phyloP scores from a whole-genome alignment of 2,888 invertebrate genomes.

The Chrysomela aeneicollis region DNA sequence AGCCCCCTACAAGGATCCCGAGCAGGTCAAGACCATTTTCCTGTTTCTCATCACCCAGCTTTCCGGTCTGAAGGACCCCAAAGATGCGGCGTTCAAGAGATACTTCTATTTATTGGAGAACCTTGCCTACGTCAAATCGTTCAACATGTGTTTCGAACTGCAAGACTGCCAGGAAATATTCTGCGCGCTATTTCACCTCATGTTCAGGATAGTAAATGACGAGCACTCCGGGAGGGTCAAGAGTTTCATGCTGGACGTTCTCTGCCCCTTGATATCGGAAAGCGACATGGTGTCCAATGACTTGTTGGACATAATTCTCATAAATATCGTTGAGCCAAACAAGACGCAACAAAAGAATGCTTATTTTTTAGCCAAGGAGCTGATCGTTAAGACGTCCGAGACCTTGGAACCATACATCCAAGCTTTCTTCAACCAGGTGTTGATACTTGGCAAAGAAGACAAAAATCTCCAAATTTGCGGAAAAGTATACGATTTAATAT shows the following conservation, averaged over 20 bases:
- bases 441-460: slow-evolving; percentile 89
- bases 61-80: slow-evolving; percentile 92
- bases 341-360: slow-evolving; percentile 91
- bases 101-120: slow-evolving; percentile 98
- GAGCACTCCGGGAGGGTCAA: slow-evolving; percentile 96
- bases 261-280: slow-evolving; percentile 93
- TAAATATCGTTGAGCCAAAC: slow-evolving; percentile 93
- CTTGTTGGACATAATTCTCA: slow-evolving; percentile 90
- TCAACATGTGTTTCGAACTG: slow-evolving; percentile 98
- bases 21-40: slow-evolving; percentile 92
- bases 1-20: slow-evolving; percentile 95
- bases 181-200: slow-evolving; percentile 88
- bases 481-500: slow-evolving; percentile 94
- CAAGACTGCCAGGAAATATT: slow-evolving; percentile 98
- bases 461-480: slow-evolving; percentile 78
- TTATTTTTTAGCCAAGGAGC: slow-evolving; percentile 88
- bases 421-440: slow-evolving; percentile 95
- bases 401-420: slow-evolving; percentile 95
- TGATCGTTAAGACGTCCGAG: slow-evolving; percentile 90
- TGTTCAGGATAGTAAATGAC: slow-evolving; percentile 96
- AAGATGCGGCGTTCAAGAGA: slow-evolving; percentile 96
- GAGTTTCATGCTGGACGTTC: slow-evolving; percentile 95
- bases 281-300: slow-evolving; percentile 95
- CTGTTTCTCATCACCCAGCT: slow-evolving; percentile 94
- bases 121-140: slow-evolving; percentile 96